Base-by-base conservation (phyloP, 2,888 invertebrate genomes). In the Ochropacha duplaris region DNA sequence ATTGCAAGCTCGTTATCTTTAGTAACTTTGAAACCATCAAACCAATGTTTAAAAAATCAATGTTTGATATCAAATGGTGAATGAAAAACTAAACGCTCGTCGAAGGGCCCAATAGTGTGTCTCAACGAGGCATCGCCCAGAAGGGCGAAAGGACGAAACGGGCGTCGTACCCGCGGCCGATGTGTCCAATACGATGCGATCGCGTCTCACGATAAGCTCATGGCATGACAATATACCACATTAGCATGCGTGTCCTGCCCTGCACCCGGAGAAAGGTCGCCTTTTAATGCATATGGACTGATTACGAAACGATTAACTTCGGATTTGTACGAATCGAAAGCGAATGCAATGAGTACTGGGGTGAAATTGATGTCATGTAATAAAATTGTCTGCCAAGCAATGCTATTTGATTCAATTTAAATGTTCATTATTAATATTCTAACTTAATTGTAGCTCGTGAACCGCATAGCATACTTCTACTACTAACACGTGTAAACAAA, bases 101-200 rank as follows among this genome's bases (percentile, higher is more conserved):
- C 19, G 19, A 44, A 16, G 70, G 64, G 64, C 55, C n/a, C 36
- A 36, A 36, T 36, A 36, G 36, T 36, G 36, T 36, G n/a, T 63
- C 59, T 57, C 60, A 61, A 68, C 74, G 68, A 75, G 74, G 73
- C 69, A 69, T 66, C 58, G 55, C 57, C 57, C 78, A 77, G 76
- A 81, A 90, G 90, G 90, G 85, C 88, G 83, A 65, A 86, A 90
- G 88, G 89, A 86, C 88, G 84, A 60, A 65, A 74, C 79, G 90
- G 86, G 66, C 89, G 81, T 76, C 87, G 88, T 81, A 72, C 88
- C 78, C 87, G 74, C 68, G 69, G 66, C 71, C 69, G 75, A 67
- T 65, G 65, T 68, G 63, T 59, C 62, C 55, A 57, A 52, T 54
- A 64, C 62, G 61, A 58, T 56, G 59, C 66, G 59, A 69, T 70